Evolutionary conservation across 2,888 invertebrate genomes (phyloP).

Genomic region (Megaustenia siamemsis): DNA sequence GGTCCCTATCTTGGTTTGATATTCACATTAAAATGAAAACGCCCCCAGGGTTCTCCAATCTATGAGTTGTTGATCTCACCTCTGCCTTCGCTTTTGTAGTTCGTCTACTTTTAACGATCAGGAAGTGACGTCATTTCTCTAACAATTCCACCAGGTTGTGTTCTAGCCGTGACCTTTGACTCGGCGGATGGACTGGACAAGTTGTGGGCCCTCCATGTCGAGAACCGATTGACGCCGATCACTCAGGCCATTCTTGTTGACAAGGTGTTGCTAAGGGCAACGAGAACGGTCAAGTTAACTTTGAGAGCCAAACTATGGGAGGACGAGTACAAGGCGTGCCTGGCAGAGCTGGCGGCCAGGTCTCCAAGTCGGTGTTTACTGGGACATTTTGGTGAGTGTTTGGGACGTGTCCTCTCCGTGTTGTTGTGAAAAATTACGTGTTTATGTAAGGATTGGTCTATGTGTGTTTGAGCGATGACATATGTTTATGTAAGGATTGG

Average conservation of each 20-base stretch:
- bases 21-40: too few species aligned
- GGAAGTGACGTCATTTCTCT: neutral
- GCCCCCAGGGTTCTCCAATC: too few species aligned
- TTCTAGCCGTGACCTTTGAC: slow-evolving; percentile 70
- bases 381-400: slow-evolving; percentile 41
- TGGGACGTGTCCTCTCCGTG: too few species aligned
- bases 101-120: neutral
- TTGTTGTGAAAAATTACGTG: too few species aligned
- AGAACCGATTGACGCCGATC: slow-evolving; percentile 61
- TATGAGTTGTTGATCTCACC: too few species aligned
- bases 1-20: too few species aligned
- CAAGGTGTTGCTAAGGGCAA: slow-evolving; percentile 60
- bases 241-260: slow-evolving; percentile 68
- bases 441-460: too few species aligned
- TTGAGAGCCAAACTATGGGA: slow-evolving; percentile 71
- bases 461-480: too few species aligned
- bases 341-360: slow-evolving; percentile 60
- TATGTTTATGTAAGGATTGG: too few species aligned
- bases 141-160: slow-evolving; percentile 62
- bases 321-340: slow-evolving; percentile 69
- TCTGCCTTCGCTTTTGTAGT: too few species aligned
- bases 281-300: slow-evolving; percentile 61
- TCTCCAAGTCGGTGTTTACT: slow-evolving; percentile 12
- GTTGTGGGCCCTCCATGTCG: slow-evolving; percentile 63
- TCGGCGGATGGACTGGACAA: slow-evolving; percentile 62